A percentile compares a stretch with the other conserved stretches of the same genome.
These are phyloP conservation scores for Machimus rusticus DNA, from an alignment of 2,888 invertebrate genomes.

Conservation along the genomic window DNA sequence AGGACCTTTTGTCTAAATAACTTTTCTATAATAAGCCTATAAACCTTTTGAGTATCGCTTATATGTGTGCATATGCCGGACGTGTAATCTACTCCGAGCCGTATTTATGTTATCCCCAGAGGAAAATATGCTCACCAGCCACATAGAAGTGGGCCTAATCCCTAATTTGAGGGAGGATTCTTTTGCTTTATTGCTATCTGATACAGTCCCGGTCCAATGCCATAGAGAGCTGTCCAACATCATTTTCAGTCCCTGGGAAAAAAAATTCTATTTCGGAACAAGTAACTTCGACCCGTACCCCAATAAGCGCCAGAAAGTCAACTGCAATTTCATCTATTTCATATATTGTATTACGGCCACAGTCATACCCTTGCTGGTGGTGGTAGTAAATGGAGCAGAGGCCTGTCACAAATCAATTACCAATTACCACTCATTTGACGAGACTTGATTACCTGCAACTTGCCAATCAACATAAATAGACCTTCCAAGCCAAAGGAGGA, in stretches of 20 bases:
- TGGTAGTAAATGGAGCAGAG: neutral
- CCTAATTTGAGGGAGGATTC: conserved; percentile 7
- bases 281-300: neutral
- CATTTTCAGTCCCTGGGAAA: neutral
- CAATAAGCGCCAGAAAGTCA: neutral
- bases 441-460: neutral
- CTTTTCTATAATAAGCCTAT: neutral
- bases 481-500: neutral
- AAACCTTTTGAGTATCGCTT: neutral
- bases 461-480: neutral
- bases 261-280: neutral
- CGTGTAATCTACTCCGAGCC: neutral
- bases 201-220: neutral
- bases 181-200: conserved; percentile 17
- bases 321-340: neutral
- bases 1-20: neutral
- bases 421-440: neutral
- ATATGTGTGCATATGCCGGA: neutral
- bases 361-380: neutral
- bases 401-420: neutral
- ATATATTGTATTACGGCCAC: neutral
- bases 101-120: neutral
- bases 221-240: neutral
- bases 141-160: neutral
- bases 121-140: neutral